These are phyloP conservation scores for Smutsia gigantea DNA, from an alignment of 2,797 vertebrate genomes.

Conservation along the genomic window DNA sequence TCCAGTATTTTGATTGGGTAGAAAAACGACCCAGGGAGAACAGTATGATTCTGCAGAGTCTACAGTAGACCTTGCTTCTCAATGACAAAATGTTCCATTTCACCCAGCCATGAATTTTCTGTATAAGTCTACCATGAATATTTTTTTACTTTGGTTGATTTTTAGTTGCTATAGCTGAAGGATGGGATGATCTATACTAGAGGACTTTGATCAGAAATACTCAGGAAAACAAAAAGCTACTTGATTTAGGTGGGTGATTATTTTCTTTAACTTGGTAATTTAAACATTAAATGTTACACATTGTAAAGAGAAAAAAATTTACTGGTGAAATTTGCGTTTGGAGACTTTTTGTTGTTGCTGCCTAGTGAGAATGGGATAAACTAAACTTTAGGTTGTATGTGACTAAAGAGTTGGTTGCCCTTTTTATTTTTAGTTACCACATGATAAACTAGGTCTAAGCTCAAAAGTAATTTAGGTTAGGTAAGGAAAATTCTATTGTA, in stretches of 20 bases:
- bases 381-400: background rate
- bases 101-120: background rate
- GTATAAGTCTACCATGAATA: background rate
- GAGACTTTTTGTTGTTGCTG: background rate
- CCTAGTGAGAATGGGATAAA: background rate
- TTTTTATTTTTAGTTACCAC: conserved; percentile 64
- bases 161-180: conserved; percentile 42
- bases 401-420: background rate
- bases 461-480: conserved; percentile 52
- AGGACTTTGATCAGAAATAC: background rate
- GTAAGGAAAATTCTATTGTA: background rate
- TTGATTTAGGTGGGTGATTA: conserved; percentile 2
- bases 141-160: conserved; percentile 38
- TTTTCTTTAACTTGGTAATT: conserved; percentile 47
- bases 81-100: conserved; percentile 20
- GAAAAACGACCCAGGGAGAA: conserved; percentile 3
- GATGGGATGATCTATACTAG: background rate
- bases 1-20: background rate
- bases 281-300: background rate
- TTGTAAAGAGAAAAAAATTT: background rate
- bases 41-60: background rate
- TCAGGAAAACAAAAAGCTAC: background rate
- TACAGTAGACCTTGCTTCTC: background rate
- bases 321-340: background rate
- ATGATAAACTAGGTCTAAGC: conserved; percentile 18